Conservation (phyloP, 1,140 invertebrate species). For the Drosophila busckii region DNA sequence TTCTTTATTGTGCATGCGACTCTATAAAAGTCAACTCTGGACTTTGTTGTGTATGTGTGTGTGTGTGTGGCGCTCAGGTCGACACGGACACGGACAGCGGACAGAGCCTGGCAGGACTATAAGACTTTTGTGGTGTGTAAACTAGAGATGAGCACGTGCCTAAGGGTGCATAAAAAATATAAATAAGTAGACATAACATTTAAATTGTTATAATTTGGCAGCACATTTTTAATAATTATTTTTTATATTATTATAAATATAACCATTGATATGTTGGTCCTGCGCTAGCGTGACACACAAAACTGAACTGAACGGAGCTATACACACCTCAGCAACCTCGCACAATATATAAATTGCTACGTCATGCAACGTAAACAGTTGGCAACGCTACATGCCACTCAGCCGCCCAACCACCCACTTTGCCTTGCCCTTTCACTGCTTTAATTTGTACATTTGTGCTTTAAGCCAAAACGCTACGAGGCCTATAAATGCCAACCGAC, state of each 20-base stretch:
- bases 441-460: not conserved
- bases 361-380: constrained; percentile 52
- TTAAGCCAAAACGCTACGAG: too few species aligned
- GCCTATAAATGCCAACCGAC: constrained; percentile 34
- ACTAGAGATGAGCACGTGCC: constrained; percentile 4
- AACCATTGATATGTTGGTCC: too few species aligned
- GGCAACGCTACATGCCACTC: constrained; percentile 1
- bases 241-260: too few species aligned
- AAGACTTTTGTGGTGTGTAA: constrained; percentile 30
- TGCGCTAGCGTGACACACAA: constrained; percentile 41
- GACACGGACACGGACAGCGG: not conserved
- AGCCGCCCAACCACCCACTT: not conserved
- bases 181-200: too few species aligned
- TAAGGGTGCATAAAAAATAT: too few species aligned
- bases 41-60: constrained; percentile 58
- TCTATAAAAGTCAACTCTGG: constrained; percentile 79
- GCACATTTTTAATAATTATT: too few species aligned
- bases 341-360: constrained; percentile 72
- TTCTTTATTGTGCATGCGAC: constrained; percentile 79
- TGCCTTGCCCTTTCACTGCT: not conserved
- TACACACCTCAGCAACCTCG: constrained; percentile 57
- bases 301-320: constrained; percentile 17
- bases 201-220: too few species aligned
- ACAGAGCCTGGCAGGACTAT: not conserved
- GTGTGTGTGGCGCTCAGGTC: constrained; percentile 40